phyloP scores from a whole-genome alignment of 2,113 vertebrate species.

The Arenaria interpres region DNA sequence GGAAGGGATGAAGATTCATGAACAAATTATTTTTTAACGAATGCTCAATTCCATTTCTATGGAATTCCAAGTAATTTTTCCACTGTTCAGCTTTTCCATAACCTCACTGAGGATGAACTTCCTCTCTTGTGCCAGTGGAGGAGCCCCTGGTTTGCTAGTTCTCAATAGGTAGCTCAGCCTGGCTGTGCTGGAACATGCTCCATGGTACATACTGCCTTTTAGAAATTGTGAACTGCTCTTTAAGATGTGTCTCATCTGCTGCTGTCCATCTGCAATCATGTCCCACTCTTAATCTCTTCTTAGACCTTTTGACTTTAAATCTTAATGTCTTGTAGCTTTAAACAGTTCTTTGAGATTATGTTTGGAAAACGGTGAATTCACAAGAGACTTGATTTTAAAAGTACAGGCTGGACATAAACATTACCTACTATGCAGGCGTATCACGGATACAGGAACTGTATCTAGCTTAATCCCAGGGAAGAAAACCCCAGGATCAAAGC shows the following conservation, averaged over 20 bases:
- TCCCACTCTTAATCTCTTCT: background rate
- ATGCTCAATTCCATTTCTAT: background rate
- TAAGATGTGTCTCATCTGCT: background rate
- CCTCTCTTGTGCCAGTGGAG: background rate
- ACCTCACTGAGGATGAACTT: background rate
- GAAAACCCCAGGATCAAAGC: slow-evolving; percentile 69
- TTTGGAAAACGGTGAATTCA: slow-evolving; percentile 14
- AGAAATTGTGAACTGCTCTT: background rate
- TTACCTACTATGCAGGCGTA: background rate
- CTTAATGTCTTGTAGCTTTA: slow-evolving; percentile 1
- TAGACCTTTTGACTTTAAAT: slow-evolving; percentile 5
- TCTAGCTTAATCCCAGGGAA: slow-evolving; percentile 36
- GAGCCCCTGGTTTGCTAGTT: background rate
- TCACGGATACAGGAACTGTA: slow-evolving; percentile 47
- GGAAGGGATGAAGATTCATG: background rate
- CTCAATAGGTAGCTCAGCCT: background rate
- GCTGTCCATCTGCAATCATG: background rate
- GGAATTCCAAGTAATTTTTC: background rate
- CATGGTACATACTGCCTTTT: accelerated
- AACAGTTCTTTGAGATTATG: background rate
- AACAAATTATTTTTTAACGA: background rate
- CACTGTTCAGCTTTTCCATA: background rate
- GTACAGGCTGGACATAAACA: slow-evolving; percentile 12
- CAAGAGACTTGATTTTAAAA: slow-evolving; percentile 21
- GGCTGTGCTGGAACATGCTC: background rate